Conservation (phyloP, 35 echinoderm and acorn worm species). For the Anneissia japonica region DNA sequence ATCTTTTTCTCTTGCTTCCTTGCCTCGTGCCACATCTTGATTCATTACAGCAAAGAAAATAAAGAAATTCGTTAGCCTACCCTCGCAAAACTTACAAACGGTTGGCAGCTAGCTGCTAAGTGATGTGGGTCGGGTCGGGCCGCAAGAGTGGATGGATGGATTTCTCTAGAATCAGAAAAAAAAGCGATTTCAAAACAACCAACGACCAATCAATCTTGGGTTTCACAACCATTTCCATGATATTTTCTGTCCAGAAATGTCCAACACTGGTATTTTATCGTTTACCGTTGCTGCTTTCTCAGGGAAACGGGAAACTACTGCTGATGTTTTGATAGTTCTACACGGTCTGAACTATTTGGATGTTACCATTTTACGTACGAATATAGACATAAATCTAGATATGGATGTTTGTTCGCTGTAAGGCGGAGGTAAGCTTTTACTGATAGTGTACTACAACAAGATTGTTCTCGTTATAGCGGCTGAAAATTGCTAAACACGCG, state of each 20-base stretch:
- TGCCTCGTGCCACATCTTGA: conserved; percentile 96
- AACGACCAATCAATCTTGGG: neutral
- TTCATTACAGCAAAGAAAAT: neutral
- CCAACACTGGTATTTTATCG: neutral
- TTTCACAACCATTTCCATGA: neutral
- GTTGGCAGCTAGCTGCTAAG: neutral
- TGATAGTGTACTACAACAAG: no score
- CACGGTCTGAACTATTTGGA: no score
- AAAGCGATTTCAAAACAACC: neutral
- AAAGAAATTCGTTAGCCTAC: neutral
- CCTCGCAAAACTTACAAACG: no score
- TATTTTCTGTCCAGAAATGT: neutral
- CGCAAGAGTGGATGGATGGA: neutral
- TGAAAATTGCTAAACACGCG: no score
- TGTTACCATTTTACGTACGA: no score
- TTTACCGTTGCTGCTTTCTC: neutral
- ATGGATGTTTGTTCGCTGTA: no score
- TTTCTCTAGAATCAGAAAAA: neutral
- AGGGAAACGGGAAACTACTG: neutral
- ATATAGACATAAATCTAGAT: no score
- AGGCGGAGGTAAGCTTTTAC: no score
- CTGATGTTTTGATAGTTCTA: no score
- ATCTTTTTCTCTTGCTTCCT: conserved; percentile 88
- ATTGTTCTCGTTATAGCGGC: no score
- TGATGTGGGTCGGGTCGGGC: no score